Evolutionary conservation across 2,797 vertebrate species (phyloP).

Genomic region (Chaetophractus vellerosus): DNA sequence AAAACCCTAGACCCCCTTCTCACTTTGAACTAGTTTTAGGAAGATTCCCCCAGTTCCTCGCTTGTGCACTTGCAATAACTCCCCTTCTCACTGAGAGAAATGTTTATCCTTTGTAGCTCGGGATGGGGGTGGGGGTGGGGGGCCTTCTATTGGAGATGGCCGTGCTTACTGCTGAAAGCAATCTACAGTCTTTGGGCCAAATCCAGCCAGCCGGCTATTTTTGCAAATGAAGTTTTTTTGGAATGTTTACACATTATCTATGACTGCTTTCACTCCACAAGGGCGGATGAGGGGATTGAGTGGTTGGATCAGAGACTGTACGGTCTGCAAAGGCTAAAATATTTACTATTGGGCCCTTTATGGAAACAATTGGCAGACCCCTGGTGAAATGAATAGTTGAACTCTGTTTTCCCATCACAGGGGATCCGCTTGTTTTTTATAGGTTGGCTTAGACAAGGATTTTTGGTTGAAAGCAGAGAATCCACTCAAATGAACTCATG

Average conservation of each 20-base stretch:
- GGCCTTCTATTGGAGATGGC: too few relatives aligned
- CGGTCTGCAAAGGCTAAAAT: background rate
- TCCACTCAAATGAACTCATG: background rate
- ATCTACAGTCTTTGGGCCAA: background rate
- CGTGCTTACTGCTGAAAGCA: background rate
- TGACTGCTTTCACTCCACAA: background rate
- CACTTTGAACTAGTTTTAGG: too few relatives aligned
- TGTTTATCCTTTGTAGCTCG: too few relatives aligned
- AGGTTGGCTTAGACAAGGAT: background rate
- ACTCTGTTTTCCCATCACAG: conserved; percentile 14
- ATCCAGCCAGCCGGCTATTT: background rate
- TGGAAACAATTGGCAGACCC: background rate
- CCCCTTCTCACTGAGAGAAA: too few relatives aligned
- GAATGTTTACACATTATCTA: conserved; percentile 11
- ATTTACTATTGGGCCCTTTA: background rate
- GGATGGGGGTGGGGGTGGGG: too few relatives aligned
- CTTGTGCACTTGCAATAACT: too few relatives aligned
- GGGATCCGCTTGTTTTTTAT: background rate
- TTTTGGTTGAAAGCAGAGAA: conserved; percentile 58
- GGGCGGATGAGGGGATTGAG: background rate
- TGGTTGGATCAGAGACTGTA: background rate
- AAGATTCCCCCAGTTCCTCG: too few relatives aligned
- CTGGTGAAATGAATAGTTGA: background rate
- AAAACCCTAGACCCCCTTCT: too few relatives aligned
- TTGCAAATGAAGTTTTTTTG: conserved; percentile 47